A percentile compares a stretch with the other conserved stretches of the same genome.
Evolutionary conservation across 2,888 invertebrate genomes (phyloP).

Genomic region (Graphium colonna): DNA sequence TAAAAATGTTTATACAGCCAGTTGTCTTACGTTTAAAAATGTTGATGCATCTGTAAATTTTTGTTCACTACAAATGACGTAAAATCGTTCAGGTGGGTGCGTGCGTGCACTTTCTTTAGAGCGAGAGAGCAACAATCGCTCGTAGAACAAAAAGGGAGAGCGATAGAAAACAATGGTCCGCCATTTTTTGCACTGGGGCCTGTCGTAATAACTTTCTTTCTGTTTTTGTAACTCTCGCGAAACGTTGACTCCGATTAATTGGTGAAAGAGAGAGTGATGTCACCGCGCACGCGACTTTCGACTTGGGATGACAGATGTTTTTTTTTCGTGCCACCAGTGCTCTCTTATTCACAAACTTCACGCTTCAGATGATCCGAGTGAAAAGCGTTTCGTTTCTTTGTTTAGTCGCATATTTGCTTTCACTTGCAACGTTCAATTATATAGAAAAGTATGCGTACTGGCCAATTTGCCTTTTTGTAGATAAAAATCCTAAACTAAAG

Average conservation of each 20-base stretch:
- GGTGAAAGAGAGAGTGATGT: conserved; percentile 67
- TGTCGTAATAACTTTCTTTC: conserved; percentile 70
- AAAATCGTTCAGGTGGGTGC: conserved; percentile 54
- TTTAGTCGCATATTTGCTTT: conserved; percentile 31
- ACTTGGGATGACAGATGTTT: conserved; percentile 60
- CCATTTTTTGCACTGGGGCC: conserved; percentile 50
- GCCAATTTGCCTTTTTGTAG: too few relatives aligned
- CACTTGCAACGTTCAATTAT: conserved; percentile 25
- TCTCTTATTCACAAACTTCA: conserved; percentile 50
- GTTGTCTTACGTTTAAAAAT: background rate
- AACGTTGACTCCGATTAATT: conserved; percentile 62
- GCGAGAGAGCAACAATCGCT: conserved; percentile 36
- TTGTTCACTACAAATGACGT: conserved; percentile 59
- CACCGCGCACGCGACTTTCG: conserved; percentile 47
- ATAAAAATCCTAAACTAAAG: too few relatives aligned
- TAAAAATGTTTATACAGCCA: background rate
- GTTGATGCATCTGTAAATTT: conserved; percentile 24
- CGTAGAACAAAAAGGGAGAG: conserved; percentile 41
- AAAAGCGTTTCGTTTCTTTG: conserved; percentile 42
- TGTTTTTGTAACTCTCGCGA: conserved; percentile 55
- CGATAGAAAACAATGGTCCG: conserved; percentile 60
- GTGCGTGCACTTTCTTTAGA: conserved; percentile 71
- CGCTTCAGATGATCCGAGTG: conserved; percentile 57
- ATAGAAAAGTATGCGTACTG: conserved; percentile 10
- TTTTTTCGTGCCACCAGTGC: conserved; percentile 38